phyloP scores from a whole-genome alignment of 2,113 vertebrate species.

The Hirundichthys speculiger region DNA sequence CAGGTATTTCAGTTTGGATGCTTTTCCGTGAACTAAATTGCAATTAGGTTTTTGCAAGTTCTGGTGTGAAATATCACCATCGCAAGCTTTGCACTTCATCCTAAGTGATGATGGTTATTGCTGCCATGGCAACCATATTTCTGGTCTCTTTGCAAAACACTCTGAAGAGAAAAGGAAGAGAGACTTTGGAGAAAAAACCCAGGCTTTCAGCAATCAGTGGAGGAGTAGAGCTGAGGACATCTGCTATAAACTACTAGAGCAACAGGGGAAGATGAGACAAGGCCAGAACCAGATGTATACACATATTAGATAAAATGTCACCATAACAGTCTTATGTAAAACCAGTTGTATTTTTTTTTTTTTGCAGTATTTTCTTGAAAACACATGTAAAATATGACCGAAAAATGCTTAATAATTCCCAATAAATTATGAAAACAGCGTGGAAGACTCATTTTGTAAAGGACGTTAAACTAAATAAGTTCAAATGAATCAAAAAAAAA shows the following conservation, averaged over 20 bases:
- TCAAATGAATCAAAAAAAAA: too few relatives aligned
- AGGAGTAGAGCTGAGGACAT: conserved; percentile 54
- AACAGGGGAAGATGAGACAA: conserved; percentile 58
- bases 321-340: neutral
- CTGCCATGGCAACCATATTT: conserved; percentile 84
- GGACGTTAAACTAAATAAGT: too few relatives aligned
- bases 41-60: conserved; percentile 48
- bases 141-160: conserved; percentile 54
- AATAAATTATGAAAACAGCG: too few relatives aligned
- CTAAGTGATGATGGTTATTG: conserved; percentile 80
- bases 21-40: conserved; percentile 31
- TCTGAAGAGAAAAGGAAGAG: conserved; percentile 36
- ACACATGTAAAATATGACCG: too few relatives aligned
- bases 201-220: conserved; percentile 44
- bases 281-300: conserved; percentile 59
- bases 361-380: too few relatives aligned
- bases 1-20: neutral
- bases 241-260: conserved; percentile 76
- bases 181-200: conserved; percentile 38
- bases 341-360: neutral
- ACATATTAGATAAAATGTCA: conserved; percentile 17
- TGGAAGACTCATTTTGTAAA: too few relatives aligned
- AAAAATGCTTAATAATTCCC: too few relatives aligned
- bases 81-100: conserved; percentile 73
- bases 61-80: conserved; percentile 69